Percentiles rank a stretch among this genome's conserved stretches.
Conservation (phyloP, 2,888 invertebrate genomes). For the Corbicula japonica region DNA sequence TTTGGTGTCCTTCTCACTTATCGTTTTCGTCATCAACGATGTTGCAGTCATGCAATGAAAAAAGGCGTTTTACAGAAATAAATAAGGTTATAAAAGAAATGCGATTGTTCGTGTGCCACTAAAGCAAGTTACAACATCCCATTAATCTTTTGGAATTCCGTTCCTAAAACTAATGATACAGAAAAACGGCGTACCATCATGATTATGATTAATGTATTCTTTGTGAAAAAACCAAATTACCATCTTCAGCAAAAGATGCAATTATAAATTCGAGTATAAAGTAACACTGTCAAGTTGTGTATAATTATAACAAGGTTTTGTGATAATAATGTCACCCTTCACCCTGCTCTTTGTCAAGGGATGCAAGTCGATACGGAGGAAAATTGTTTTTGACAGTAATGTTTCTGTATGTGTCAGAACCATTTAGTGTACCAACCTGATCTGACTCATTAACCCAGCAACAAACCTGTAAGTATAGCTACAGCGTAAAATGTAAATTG, state of each 20-base stretch:
- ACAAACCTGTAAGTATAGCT: slow-evolving; percentile 29
- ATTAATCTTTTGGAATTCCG: too few species aligned
- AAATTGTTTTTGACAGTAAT: slow-evolving; percentile 49
- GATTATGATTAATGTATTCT: slow-evolving; percentile 30
- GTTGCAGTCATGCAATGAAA: too few species aligned
- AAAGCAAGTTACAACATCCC: too few species aligned
- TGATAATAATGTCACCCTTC: slow-evolving; percentile 27
- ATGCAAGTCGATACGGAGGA: slow-evolving; percentile 23
- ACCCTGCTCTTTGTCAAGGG: slow-evolving; percentile 5
- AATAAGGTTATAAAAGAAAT: too few species aligned
- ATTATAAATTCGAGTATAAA: slow-evolving; percentile 22
- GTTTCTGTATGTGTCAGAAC: slow-evolving; percentile 21
- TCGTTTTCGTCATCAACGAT: too few species aligned
- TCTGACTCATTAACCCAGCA: slow-evolving; percentile 32
- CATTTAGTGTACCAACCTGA: slow-evolving; percentile 13
- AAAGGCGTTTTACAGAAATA: too few species aligned
- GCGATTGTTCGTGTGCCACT: too few species aligned
- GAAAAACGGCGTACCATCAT: slow-evolving; percentile 16
- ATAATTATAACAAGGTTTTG: slow-evolving; percentile 28
- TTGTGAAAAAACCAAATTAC: slow-evolving; percentile 8
- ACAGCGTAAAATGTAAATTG: slow-evolving; percentile 24
- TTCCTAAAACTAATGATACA: slow-evolving; percentile 10
- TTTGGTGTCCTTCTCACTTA: too few species aligned
- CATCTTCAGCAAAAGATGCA: slow-evolving; percentile 5
- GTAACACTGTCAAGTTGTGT: slow-evolving; percentile 30